Conservation (phyloP, 1,140 invertebrate species). For the Drosophila orosa region DNA sequence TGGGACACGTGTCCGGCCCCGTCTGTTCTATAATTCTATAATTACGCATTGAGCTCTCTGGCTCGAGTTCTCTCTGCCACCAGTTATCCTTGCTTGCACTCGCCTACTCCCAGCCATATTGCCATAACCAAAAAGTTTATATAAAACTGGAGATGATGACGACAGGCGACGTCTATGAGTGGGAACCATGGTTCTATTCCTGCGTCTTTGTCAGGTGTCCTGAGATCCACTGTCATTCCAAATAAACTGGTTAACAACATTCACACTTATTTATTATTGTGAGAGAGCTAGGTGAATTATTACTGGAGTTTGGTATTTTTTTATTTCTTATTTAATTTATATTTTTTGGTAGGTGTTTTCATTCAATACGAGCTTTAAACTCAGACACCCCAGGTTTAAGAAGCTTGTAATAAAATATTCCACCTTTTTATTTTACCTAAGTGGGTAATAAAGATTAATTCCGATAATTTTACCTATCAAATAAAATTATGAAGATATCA, state of each 20-base stretch:
- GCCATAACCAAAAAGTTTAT: constrained; percentile 65
- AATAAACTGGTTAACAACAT: constrained; percentile 13
- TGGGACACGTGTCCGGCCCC: constrained; percentile 52
- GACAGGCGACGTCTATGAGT: constrained; percentile 10
- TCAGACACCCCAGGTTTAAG: too few species aligned
- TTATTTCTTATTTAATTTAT: too few species aligned
- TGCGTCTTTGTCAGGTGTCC: constrained; percentile 29
- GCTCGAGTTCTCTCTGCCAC: background rate
- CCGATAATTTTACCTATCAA: background rate
- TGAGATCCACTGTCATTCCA: constrained; percentile 5
- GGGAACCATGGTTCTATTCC: constrained; percentile 6
- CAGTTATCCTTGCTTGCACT: background rate
- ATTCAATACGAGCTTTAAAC: too few species aligned
- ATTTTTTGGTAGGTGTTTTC: too few species aligned
- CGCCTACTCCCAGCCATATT: constrained; percentile 1
- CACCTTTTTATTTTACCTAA: background rate
- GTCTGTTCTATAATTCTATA: constrained; percentile 70
- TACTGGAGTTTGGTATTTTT: background rate
- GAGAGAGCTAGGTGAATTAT: background rate
- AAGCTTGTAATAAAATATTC: background rate
- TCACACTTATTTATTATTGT: background rate
- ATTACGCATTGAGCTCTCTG: constrained; percentile 58
- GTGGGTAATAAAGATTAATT: constrained; percentile 13
- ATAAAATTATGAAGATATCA: background rate
- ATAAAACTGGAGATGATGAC: constrained; percentile 39